phyloP scores from a whole-genome alignment of 2,888 invertebrate species.

The Melitaea athalia region DNA sequence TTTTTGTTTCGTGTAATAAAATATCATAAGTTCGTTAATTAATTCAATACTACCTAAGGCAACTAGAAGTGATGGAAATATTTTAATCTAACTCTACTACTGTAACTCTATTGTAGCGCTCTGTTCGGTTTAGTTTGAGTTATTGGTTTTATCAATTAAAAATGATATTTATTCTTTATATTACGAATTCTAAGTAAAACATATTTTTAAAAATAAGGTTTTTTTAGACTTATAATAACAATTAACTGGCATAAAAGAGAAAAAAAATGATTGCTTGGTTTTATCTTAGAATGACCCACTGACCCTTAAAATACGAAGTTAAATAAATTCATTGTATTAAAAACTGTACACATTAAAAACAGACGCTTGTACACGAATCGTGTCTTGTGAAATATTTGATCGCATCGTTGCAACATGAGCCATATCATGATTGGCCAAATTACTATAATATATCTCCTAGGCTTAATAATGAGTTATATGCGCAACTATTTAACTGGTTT shows the following conservation, averaged over 20 bases:
- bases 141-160: too few species aligned
- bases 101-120: too few species aligned
- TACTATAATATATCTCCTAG: constrained; percentile 5
- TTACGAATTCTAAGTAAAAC: too few species aligned
- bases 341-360: constrained; percentile 15
- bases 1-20: constrained; percentile 9
- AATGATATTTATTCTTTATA: too few species aligned
- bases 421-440: constrained; percentile 1
- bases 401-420: constrained; percentile 18
- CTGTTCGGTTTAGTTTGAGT: too few species aligned
- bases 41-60: neutral
- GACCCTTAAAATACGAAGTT: neutral
- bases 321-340: constrained; percentile 16
- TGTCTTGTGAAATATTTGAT: constrained; percentile 23
- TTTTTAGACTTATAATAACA: too few species aligned
- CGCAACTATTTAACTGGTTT: constrained; percentile 19
- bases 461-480: constrained; percentile 13
- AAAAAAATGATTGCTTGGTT: too few species aligned
- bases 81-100: too few species aligned
- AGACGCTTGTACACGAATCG: constrained; percentile 12
- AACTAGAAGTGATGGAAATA: too few species aligned
- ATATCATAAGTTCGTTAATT: neutral
- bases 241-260: too few species aligned
- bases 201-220: too few species aligned
- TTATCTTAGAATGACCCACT: constrained; percentile 2